Evolutionary conservation across 2,888 invertebrate genomes (phyloP), one percentile per base, ranked within the genome.

Genomic region (Tholera decimalis): DNA sequence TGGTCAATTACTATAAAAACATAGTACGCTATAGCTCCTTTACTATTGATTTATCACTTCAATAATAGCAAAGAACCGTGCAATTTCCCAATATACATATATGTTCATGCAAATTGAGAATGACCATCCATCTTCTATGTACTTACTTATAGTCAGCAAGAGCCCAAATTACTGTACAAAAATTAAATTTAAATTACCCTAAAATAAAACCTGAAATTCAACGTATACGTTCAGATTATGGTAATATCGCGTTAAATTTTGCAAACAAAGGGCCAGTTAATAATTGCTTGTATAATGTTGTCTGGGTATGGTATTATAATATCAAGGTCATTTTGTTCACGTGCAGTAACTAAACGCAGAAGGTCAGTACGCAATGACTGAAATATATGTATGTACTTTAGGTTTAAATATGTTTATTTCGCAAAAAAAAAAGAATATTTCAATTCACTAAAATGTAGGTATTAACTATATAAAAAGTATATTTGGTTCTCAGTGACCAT

Each of bases 201-300:
- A 69, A 61, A 71, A 65, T 53, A 59, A 71, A 71, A 67, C 61
- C 61, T 70, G 47, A 61, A 61, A 63, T 66, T 59, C 43, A 59
- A 70, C 63, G 35, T 68, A 53, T 0, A 41, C 49, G 44, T 66
- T 50, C 30, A 57, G 61, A 74, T 77, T 74, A 74, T 67, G 63
- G 54, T 63, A 71, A 75, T 75, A 61, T 47, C n/a, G 65, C 62
- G 58, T 61, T 47, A 72, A 62, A 66, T 80, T 73, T 71, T 22
- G 64, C 72, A 53, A 76, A 70, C 78, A 78, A 71, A 77, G 51
- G 65, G 60, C 49, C 61, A 70, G 50, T 54, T 75, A 64, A 64
- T 77, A 73, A 80, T 78, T 80, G 60, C 59, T 70, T 73, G 58
- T 76, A 50, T 66, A 71, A 77, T 71, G 69, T 76, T 73, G 80